These are phyloP conservation scores for Caenorhabditis angaria DNA, from an alignment of 2,888 invertebrate species.

Conservation along the genomic window DNA sequence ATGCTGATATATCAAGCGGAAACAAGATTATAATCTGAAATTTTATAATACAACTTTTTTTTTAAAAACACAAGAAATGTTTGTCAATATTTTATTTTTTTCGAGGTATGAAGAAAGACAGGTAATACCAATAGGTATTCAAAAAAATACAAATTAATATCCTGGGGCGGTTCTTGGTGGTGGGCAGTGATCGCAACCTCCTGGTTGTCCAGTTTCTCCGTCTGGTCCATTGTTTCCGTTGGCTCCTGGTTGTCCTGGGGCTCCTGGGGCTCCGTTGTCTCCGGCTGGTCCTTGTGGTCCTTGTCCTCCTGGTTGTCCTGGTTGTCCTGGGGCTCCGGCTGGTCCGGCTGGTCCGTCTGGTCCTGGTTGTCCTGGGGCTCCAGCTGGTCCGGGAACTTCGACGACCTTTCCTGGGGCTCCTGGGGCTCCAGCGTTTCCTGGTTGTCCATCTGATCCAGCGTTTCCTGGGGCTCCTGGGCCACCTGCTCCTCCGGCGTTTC, in stretches of 20 bases:
- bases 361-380: conserved; percentile 51
- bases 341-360: conserved; percentile 58
- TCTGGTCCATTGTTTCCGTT: conserved; percentile 51
- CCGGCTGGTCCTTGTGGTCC: conserved; percentile 51
- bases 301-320: conserved; percentile 55
- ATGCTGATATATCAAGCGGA: not conserved
- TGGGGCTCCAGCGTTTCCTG: conserved; percentile 50
- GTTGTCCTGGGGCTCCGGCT: conserved; percentile 57
- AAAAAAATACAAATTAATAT: conserved; percentile 40
- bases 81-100: conserved; percentile 3
- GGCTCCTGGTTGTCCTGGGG: conserved; percentile 54
- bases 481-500: conserved; percentile 49
- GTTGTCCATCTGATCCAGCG: conserved; percentile 53
- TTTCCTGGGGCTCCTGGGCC: conserved; percentile 41
- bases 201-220: conserved; percentile 60
- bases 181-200: conserved; percentile 65
- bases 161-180: conserved; percentile 63
- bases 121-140: not conserved
- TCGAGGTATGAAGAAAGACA: conserved; percentile 3
- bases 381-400: conserved; percentile 39
- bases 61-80: not conserved
- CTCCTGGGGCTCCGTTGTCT: conserved; percentile 51
- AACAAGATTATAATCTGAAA: not conserved
- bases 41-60: not conserved
- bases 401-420: conserved; percentile 27